phyloP scores from a whole-genome alignment of 2,797 vertebrate species.

The Pseudochirops cupreus region DNA sequence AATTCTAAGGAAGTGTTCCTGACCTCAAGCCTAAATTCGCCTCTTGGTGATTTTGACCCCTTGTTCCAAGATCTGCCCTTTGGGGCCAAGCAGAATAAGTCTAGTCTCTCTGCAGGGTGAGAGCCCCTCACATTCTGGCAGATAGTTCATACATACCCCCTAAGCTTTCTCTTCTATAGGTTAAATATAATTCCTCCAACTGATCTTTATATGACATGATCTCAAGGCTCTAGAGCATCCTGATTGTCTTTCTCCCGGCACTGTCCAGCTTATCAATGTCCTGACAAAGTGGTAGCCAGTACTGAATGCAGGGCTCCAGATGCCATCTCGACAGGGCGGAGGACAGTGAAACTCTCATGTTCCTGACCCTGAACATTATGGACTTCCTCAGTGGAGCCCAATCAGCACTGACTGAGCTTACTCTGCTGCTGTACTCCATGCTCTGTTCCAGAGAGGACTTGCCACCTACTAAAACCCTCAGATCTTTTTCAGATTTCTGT shows the following conservation, averaged over 20 bases:
- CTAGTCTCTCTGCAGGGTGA: neutral
- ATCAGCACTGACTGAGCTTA: neutral
- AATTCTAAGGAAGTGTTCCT: neutral
- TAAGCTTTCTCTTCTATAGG: neutral
- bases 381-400: neutral
- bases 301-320: neutral
- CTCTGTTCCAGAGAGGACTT: neutral
- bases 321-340: neutral
- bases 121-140: neutral
- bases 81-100: neutral
- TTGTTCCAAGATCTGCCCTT: neutral
- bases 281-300: neutral
- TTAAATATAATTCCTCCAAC: neutral
- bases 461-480: neutral
- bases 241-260: neutral
- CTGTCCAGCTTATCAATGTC: neutral
- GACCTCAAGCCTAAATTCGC: neutral
- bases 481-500: neutral
- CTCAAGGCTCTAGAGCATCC: neutral
- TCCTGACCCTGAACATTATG: neutral
- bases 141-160: neutral
- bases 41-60: neutral
- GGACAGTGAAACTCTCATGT: neutral
- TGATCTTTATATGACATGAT: neutral
- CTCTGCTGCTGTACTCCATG: neutral